Base-by-base conservation (phyloP, 2,113 vertebrate genomes). In the Sylvietta virens region DNA sequence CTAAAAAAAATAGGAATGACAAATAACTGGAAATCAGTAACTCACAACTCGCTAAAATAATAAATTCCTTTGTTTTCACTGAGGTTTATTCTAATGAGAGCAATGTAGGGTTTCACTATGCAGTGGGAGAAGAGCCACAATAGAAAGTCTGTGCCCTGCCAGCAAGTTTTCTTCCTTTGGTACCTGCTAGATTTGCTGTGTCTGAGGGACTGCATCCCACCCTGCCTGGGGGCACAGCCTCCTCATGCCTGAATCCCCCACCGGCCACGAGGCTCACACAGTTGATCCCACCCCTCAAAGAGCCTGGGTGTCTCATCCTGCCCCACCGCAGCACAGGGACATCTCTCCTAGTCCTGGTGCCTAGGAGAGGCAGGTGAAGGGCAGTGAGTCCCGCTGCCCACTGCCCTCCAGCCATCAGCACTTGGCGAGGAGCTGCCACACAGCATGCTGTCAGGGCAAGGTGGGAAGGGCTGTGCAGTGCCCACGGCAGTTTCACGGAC, bases 151-250 rank as follows among this genome's bases (percentile, higher is more conserved):
- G 50, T 31, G 26, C 26, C 24, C 39, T 47, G 42, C 6, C 39
- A 71, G 27, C 39, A 40, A 26, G 31, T 33, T 42, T 56, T 45
- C n/a, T 62, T 50, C 20, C 54, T 48, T 71, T 2, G 2, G 20
- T 11, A 35, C 71, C 76, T 61, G 50, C 40, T 51, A 42, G 39
- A 48, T 27, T 45, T 45, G 31, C 79, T 54, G n/a, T 39, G 11
- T 18, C 53, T 20, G 44, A 37, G 57, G 30, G 23, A 23, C 14
- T 2, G 3, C n/a, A n/a, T 44, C 9, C 20, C 27, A 44, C 21
- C 23, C 54, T 35, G 26, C 7, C 13, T 0, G 0, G 15, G 39
- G 20, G 2, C 60, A 47, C 0, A 0, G 42, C 30, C 35, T 61
- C 53, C 66, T 61, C 54, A 12, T 1, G 4, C 31, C 47, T 16